Evolutionary conservation across 2,113 vertebrate species (phyloP).

Genomic region (Saccopteryx bilineata): DNA sequence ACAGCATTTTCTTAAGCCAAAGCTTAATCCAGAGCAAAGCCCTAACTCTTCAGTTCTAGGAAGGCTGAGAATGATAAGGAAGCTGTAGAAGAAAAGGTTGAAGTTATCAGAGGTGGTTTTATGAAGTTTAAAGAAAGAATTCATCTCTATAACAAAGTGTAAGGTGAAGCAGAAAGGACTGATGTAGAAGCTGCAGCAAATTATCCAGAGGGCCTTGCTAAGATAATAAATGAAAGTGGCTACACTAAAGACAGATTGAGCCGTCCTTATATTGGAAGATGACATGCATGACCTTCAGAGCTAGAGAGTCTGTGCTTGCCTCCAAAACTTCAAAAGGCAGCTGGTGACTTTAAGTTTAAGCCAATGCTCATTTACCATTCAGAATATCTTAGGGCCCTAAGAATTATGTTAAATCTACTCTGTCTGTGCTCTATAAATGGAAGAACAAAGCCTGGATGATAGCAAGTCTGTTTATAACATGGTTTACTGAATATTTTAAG

Average conservation of each 20-base stretch:
- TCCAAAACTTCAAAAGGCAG: neutral
- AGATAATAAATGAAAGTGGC: neutral
- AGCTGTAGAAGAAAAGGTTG: neutral
- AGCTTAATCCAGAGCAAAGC: no score
- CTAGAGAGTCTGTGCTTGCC: neutral
- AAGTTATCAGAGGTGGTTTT: neutral
- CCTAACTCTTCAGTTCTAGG: neutral
- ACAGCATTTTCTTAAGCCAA: neutral
- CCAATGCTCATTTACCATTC: no score
- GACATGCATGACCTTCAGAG: neutral
- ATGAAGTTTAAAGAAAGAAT: no score
- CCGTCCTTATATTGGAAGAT: neutral
- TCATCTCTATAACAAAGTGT: neutral
- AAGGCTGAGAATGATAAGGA: neutral
- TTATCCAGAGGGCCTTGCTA: neutral
- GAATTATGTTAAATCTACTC: no score
- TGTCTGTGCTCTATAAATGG: no score
- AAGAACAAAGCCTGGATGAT: no score
- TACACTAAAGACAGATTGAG: neutral
- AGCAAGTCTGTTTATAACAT: no score
- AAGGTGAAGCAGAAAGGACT: neutral
- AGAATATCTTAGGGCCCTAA: no score
- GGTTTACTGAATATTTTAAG: no score
- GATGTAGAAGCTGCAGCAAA: neutral
- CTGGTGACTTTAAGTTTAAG: no score